Evolutionary conservation across 2,113 vertebrate genomes (phyloP).

Genomic region (Astatotilapia flaviijosephi): DNA sequence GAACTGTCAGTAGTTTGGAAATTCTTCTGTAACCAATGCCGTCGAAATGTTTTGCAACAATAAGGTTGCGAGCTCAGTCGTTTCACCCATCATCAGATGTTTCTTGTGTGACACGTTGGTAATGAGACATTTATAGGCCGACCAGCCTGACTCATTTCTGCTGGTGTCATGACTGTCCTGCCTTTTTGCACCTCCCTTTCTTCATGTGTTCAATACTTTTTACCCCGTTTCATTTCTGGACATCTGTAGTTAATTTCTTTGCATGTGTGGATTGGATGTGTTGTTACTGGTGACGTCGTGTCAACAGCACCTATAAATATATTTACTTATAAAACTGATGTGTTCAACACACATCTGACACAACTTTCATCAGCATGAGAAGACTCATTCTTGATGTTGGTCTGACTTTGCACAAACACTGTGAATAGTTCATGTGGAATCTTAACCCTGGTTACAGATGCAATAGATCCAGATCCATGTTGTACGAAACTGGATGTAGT

Average conservation of each 20-base stretch:
- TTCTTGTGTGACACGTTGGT: background rate
- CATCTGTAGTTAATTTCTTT: background rate
- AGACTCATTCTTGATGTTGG: rapidly evolving
- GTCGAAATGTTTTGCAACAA: background rate
- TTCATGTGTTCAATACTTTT: background rate
- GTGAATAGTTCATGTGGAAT: background rate
- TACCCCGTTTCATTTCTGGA: rapidly evolving
- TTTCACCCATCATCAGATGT: rapidly evolving
- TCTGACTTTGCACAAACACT: background rate
- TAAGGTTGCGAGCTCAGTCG: background rate
- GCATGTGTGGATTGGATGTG: background rate
- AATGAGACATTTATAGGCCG: rapidly evolving
- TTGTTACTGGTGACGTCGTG: background rate
- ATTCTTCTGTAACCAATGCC: background rate
- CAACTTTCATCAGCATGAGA: rapidly evolving
- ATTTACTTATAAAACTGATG: background rate
- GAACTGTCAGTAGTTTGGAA: background rate
- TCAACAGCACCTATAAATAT: background rate
- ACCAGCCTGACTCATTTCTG: background rate
- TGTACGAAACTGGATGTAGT: background rate
- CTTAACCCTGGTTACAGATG: background rate
- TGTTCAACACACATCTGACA: background rate
- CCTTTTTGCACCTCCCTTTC: background rate
- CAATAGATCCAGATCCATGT: background rate
- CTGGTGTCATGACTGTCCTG: background rate